Evolutionary conservation across 2,888 invertebrate species (phyloP), one percentile per base, ranked within the genome.

Genomic region (Tridacna gigas): DNA sequence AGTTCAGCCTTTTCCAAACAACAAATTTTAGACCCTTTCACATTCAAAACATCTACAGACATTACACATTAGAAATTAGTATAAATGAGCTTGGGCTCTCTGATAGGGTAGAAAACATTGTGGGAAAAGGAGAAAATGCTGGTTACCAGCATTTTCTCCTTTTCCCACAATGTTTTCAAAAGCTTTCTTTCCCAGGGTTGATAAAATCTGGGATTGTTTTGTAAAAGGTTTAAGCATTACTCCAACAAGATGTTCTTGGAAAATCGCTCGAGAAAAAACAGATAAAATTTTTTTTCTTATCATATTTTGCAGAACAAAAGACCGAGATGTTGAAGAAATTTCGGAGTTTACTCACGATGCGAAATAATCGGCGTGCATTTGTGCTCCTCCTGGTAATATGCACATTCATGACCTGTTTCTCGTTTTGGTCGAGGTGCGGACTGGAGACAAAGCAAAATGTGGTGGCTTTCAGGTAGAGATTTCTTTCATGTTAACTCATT

Each of bases 401-500:
- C 74, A 86, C 86, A 0, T 83, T 80, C 51, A 74, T 88, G 71
- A 71, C 80, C n/a, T 84, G 83, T 56, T 88, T 88, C 82, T 86
- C 88, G 9, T 88, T 86, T 83, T 88, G 88, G 88, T 83, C 85
- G 12, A 56, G 84, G 67, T 88, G 88, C 76, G 48, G 76, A 1
- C 51, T 81, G 0, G 77, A 71, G 22, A 61, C 74, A 13, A 78
- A 76, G 25, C 26, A 77, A 22, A 60, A 69, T 26, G 65, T 65
- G 26, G 26, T 28, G 15, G 1, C 25, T 0, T 18, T 26, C 26
- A 65, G 26, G 65, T 65, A 26, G 15, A 28, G 37, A 37, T 37
- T 37, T 37, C 37, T 37, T 37, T 37, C 37, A 37, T 37, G 37
- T 37, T 4, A 37, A n/a, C n/a, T n/a, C n/a, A n/a, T n/a, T n/a